Evolutionary conservation across 2,113 vertebrate genomes (phyloP), one percentile per base, ranked within the genome.

Genomic region (Eretmochelys imbricata): DNA sequence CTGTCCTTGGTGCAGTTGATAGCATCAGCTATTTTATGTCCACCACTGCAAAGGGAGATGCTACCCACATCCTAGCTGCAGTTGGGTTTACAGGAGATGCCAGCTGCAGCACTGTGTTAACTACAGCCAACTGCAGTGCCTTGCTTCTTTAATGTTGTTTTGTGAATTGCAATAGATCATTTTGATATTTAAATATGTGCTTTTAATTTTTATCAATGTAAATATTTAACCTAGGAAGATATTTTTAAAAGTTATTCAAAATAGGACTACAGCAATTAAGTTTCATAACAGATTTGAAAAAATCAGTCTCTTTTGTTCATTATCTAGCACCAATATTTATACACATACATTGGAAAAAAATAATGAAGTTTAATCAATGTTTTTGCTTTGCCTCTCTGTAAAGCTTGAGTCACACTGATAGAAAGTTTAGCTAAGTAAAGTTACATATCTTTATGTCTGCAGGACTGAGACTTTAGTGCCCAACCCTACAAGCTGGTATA

Each of bases 401-500:
- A 0, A 1, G 10, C 3, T 91, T 55, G 27, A 42, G 29, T 19
- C 42, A 6, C 5, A 0, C 6, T 4, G 2, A 3, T 1, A 3
- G 38, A 82, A 17, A 57, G 25, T 17, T 24, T n/a, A 10, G 38
- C 0, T 1, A 31, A 25, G 80, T 27, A 0, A 5, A 53, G n/a
- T 4, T 59, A 38, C 4, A 2, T 1, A 2, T 10, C 0, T 8
- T 27, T 9, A 22, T 72, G 17, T 72, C 22, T 38, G 35, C 65
- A 72, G 17, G 31, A 72, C 65, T n/a, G 35, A 72, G 65, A 22
- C 31, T 72, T 69, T 38, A 72, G 19, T 3, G 48, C 69, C 20
- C 20, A 1, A 6, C 0, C 1, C 19, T 16, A 1, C 9, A 1
- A 3, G 13, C 8, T 16, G 7, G 9, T 10, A 0, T 0, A 82